Percentiles rank a stretch among this genome's conserved stretches.
Conservation (phyloP, 2,888 invertebrate species). For the Leptopterna dolabrata region DNA sequence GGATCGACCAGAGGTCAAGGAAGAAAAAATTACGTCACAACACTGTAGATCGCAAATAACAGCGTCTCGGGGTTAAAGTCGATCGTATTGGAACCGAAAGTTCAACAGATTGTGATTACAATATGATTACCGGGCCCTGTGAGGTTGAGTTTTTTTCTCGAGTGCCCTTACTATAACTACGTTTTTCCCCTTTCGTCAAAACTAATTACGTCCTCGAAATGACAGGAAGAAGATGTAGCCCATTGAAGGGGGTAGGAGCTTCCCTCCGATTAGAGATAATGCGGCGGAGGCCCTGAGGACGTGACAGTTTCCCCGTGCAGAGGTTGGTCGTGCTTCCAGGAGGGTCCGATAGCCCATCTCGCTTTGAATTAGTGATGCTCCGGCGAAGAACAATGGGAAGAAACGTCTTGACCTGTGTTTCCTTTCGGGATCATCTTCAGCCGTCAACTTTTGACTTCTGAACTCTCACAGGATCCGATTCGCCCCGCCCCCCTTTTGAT, state of each 20-base stretch:
- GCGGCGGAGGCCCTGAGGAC: neutral
- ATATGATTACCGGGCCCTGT: neutral
- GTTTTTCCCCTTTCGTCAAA: neutral
- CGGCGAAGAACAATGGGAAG: conserved; percentile 2
- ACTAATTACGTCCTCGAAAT: conserved; percentile 14
- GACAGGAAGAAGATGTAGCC: conserved; percentile 11
- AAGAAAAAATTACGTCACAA: neutral
- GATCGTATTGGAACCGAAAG: neutral
- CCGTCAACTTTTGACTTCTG: conserved; percentile 7
- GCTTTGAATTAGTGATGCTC: conserved; percentile 24
- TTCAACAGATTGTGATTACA: neutral
- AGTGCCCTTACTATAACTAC: neutral
- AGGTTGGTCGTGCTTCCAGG: neutral
- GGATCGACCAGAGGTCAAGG: neutral
- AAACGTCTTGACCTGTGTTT: neutral
- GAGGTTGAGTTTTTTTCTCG: neutral
- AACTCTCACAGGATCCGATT: neutral
- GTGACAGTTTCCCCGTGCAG: neutral
- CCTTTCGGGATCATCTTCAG: conserved; percentile 9
- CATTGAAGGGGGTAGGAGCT: conserved; percentile 24
- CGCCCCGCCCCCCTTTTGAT: neutral
- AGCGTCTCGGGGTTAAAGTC: neutral
- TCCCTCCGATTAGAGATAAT: conserved; percentile 19
- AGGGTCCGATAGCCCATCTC: conserved; percentile 18
- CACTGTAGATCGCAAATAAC: neutral